Evolutionary conservation across 1,140 invertebrate species (phyloP).

Genomic region (Aphis craccivora): DNA sequence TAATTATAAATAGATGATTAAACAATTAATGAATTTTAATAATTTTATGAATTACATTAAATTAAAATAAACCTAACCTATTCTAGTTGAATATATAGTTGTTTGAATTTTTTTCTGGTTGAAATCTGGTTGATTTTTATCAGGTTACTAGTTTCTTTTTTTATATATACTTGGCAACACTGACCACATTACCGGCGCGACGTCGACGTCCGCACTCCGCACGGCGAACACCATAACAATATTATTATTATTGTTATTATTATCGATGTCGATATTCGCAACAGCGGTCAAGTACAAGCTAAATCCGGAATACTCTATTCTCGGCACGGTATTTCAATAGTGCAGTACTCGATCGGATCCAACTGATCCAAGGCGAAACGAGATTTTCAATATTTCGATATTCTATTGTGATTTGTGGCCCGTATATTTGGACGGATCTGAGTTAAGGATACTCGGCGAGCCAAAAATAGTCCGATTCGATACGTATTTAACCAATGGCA

Average conservation of each 20-base stretch:
- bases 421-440: not conserved
- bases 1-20: too few relatives aligned
- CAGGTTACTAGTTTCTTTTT: too few relatives aligned
- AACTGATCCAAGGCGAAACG: not conserved
- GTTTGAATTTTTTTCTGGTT: too few relatives aligned
- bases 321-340: not conserved
- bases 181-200: too few relatives aligned
- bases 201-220: not conserved
- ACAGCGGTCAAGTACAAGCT: not conserved
- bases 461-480: not conserved
- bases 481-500: not conserved
- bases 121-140: too few relatives aligned
- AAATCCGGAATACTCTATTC: not conserved
- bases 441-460: not conserved
- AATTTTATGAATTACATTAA: too few relatives aligned
- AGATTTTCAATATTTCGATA: not conserved
- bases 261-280: not conserved
- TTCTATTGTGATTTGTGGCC: not conserved
- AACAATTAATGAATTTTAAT: too few relatives aligned
- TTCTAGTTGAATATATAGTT: too few relatives aligned
- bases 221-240: not conserved
- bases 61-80: too few relatives aligned
- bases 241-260: not conserved
- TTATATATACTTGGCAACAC: too few relatives aligned
- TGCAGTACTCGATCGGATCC: not conserved